Conservation (phyloP, 2,888 invertebrate genomes). For the Polydrusus pterygomalis region DNA sequence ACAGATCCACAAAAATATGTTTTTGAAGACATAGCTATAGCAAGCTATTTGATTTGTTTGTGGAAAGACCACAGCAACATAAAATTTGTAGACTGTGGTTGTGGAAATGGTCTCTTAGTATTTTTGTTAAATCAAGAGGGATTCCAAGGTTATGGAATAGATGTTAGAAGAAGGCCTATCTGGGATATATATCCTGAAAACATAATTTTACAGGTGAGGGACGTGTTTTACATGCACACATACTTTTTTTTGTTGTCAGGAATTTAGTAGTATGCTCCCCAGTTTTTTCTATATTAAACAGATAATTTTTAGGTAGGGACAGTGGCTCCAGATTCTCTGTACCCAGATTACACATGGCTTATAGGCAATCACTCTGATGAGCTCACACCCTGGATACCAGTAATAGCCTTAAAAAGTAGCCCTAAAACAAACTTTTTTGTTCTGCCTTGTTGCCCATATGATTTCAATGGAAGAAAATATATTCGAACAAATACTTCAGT, state of each 20-base stretch:
- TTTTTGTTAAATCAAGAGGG: slow-evolving; percentile 90
- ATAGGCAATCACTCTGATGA: slow-evolving; percentile 99
- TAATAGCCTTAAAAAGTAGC: slow-evolving; percentile 88
- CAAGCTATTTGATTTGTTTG: slow-evolving; percentile 86
- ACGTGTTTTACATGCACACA: too few species aligned
- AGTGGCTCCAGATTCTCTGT: slow-evolving; percentile 78
- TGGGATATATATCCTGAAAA: slow-evolving; percentile 87
- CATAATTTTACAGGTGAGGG: slow-evolving; percentile 78
- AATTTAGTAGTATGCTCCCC: background rate
- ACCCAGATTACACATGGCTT: slow-evolving; percentile 90
- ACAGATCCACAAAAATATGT: slow-evolving; percentile 97
- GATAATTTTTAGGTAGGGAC: slow-evolving; percentile 75
- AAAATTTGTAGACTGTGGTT: slow-evolving; percentile 93
- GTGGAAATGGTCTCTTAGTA: slow-evolving; percentile 97
- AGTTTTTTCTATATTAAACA: background rate
- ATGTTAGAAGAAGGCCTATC: slow-evolving; percentile 88
- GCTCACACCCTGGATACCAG: slow-evolving; percentile 98
- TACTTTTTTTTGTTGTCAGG: too few species aligned
- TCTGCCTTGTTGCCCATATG: slow-evolving; percentile 95
- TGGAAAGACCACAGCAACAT: slow-evolving; percentile 77
- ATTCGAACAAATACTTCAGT: slow-evolving; percentile 80
- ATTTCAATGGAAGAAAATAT: slow-evolving; percentile 91
- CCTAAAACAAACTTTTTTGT: slow-evolving; percentile 88
- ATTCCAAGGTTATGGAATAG: slow-evolving; percentile 87
- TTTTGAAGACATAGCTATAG: slow-evolving; percentile 97